Percentiles rank a stretch among this genome's conserved stretches.
Evolutionary conservation across 53 echinoderm and acorn worm species (phyloP).

Genomic region (Paelopatides confundens): DNA sequence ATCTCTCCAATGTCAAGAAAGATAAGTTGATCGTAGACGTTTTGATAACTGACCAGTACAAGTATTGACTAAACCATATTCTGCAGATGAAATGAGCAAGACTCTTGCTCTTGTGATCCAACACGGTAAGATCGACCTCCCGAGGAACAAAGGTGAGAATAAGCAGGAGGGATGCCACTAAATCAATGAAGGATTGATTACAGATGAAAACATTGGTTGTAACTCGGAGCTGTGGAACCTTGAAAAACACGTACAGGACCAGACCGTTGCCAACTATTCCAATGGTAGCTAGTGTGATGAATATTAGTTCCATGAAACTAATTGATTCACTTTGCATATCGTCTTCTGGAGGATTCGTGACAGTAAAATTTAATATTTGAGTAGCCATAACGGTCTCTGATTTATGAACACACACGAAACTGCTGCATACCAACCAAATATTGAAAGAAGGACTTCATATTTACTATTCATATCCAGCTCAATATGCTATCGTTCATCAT

Average conservation of each 20-base stretch:
- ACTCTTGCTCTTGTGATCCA: neutral
- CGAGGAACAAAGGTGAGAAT: neutral
- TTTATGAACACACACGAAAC: too few relatives aligned
- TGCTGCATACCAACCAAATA: too few relatives aligned
- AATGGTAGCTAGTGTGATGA: neutral
- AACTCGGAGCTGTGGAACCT: constrained; percentile 12
- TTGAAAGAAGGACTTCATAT: too few relatives aligned
- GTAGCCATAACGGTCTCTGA: too few relatives aligned
- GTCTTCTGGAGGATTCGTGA: too few relatives aligned
- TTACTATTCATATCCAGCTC: too few relatives aligned
- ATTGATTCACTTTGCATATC: too few relatives aligned
- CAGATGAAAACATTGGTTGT: neutral
- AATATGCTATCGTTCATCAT: too few relatives aligned
- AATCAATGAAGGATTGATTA: constrained; percentile 8
- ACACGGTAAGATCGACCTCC: neutral
- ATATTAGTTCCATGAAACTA: too few relatives aligned
- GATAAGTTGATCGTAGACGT: constrained; percentile 2
- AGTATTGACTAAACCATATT: neutral
- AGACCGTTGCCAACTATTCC: constrained; percentile 10
- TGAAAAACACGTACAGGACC: constrained; percentile 27
- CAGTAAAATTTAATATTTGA: too few relatives aligned
- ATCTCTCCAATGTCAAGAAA: constrained; percentile 23
- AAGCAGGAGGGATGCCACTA: neutral
- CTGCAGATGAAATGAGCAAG: neutral
- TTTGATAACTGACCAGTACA: neutral